Conservation (phyloP, 2,888 invertebrate genomes). For the Sphecodes monilicornis region DNA sequence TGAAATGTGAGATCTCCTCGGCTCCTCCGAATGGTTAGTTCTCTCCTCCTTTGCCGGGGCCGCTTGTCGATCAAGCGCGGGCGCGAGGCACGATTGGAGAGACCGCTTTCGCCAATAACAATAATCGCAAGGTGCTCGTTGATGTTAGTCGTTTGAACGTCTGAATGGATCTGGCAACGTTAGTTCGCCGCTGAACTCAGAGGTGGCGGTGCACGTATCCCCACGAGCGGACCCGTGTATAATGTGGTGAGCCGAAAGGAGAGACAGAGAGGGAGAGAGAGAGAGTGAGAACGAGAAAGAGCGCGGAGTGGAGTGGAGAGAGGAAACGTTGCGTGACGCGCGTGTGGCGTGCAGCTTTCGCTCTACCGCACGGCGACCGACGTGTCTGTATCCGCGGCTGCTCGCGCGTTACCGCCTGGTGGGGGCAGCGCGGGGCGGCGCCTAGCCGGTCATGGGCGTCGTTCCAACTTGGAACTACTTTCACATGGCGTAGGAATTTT, state of each 20-base stretch:
- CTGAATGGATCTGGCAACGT: slow-evolving; percentile 85
- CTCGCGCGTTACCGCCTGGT: slow-evolving; percentile 66
- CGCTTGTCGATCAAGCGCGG: slow-evolving; percentile 51
- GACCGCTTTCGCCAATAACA: slow-evolving; percentile 67
- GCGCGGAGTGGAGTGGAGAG: slow-evolving; percentile 32
- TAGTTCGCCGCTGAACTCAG: slow-evolving; percentile 84
- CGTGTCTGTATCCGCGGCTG: slow-evolving; percentile 61
- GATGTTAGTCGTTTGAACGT: slow-evolving; percentile 86
- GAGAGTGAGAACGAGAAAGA: neutral
- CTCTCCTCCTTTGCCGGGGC: neutral
- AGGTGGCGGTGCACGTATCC: slow-evolving; percentile 84
- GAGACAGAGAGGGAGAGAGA: slow-evolving; percentile 7
- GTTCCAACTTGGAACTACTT: slow-evolving; percentile 81
- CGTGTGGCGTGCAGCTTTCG: slow-evolving; percentile 67
- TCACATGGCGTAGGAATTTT: slow-evolving; percentile 80
- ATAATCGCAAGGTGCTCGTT: slow-evolving; percentile 75
- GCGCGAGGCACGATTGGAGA: slow-evolving; percentile 44
- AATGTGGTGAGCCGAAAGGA: slow-evolving; percentile 21
- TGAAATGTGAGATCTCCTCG: slow-evolving; percentile 14
- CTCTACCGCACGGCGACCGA: slow-evolving; percentile 59
- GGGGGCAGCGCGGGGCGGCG: slow-evolving; percentile 79
- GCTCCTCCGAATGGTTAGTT: neutral
- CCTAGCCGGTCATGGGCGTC: slow-evolving; percentile 80
- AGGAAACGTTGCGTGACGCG: slow-evolving; percentile 67
- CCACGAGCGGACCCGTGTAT: slow-evolving; percentile 24